These are phyloP conservation scores for Microcebus jonahi DNA, from an alignment of 2,113 vertebrate genomes.

Conservation along the genomic window DNA sequence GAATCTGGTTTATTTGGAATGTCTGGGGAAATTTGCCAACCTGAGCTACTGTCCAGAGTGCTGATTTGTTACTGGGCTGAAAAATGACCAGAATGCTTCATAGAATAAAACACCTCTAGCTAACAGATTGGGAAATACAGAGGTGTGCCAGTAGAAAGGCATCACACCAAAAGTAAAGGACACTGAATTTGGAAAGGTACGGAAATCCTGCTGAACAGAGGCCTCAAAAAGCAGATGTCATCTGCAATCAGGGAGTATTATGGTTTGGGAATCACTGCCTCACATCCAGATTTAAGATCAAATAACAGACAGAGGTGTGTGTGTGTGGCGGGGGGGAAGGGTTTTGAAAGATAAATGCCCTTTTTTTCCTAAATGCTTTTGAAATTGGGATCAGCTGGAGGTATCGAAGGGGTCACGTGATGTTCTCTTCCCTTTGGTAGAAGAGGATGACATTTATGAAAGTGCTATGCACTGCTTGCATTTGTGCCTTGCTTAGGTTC, in stretches of 20 bases:
- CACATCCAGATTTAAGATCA: conserved; percentile 14
- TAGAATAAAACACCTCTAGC: conserved; percentile 33
- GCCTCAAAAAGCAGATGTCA: not conserved
- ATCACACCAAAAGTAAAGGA: not conserved
- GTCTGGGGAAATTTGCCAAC: conserved; percentile 23
- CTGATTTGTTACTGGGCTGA: conserved; percentile 56
- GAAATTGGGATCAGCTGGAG: not conserved
- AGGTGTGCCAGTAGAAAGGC: not conserved
- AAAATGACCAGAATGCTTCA: not conserved
- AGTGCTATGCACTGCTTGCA: not conserved
- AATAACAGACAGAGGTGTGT: not conserved
- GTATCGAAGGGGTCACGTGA: not conserved
- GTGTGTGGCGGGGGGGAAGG: not conserved
- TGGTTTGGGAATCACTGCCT: not conserved
- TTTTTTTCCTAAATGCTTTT: not conserved
- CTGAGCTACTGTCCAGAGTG: conserved; percentile 35
- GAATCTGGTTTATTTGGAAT: conserved; percentile 28
- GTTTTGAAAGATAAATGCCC: not conserved
- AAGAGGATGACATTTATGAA: not conserved
- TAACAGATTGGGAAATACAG: not conserved
- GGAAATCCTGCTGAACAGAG: conserved; percentile 31
- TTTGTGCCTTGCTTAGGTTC: conserved; percentile 87
- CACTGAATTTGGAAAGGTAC: not conserved
- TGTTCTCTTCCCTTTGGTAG: not conserved
- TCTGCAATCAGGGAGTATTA: not conserved